Percentiles rank a stretch among this genome's conserved stretches.
These are phyloP conservation scores for Apodemia hepburni DNA, from an alignment of 2,888 invertebrate species.

Conservation along the genomic window DNA sequence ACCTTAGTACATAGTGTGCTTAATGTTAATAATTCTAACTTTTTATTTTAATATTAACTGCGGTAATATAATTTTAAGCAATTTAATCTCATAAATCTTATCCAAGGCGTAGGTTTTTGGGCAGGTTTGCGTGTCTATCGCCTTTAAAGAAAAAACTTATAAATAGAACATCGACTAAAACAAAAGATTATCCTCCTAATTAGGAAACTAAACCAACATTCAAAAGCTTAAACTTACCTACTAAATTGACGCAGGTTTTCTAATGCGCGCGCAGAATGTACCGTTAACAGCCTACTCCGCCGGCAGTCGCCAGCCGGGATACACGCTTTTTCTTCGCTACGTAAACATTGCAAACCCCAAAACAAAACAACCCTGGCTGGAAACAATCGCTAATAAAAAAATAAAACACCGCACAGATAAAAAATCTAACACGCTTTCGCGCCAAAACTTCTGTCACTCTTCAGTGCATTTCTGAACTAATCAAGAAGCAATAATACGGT, in stretches of 20 bases:
- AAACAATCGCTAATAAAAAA: conserved; percentile 39
- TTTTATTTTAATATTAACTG: neutral
- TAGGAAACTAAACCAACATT: conserved; percentile 35
- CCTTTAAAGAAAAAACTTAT: neutral
- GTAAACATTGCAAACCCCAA: conserved; percentile 60
- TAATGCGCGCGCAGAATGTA: conserved; percentile 65
- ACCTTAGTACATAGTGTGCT: no score
- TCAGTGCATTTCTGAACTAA: conserved; percentile 30
- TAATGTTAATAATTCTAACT: no score
- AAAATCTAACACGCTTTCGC: conserved; percentile 44
- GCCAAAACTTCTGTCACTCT: conserved; percentile 42
- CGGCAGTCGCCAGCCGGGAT: conserved; percentile 75
- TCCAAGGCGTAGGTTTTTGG: neutral
- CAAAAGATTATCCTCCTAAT: conserved; percentile 19
- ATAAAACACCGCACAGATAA: conserved; percentile 34
- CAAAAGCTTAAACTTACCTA: conserved; percentile 54
- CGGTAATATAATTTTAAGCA: neutral
- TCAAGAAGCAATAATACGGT: conserved; percentile 61
- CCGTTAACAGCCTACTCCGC: conserved; percentile 59
- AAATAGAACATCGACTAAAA: conserved; percentile 3
- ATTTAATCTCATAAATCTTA: neutral
- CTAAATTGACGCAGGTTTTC: conserved; percentile 45
- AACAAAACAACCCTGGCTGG: conserved; percentile 73
- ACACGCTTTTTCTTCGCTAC: conserved; percentile 58
- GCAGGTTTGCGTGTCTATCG: neutral